Percentiles rank a stretch among this genome's conserved stretches.
These are phyloP conservation scores for Leptogaster cylindrica DNA, from an alignment of 2,888 invertebrate genomes.

Conservation along the genomic window DNA sequence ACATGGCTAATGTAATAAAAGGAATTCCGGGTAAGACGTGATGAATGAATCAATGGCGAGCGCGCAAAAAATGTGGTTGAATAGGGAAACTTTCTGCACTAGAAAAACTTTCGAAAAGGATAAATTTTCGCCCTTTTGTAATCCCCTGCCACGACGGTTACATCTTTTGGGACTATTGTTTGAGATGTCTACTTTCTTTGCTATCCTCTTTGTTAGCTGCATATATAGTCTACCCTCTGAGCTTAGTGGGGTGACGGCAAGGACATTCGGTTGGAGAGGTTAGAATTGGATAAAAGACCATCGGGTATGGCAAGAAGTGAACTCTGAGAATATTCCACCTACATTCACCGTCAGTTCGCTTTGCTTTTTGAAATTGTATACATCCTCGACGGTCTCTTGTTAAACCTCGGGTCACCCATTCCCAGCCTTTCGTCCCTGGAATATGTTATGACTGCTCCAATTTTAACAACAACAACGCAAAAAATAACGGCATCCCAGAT, in stretches of 20 bases:
- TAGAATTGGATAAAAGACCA: neutral
- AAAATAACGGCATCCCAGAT: neutral
- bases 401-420: neutral
- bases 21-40: conserved; percentile 17
- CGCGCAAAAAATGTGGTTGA: conserved; percentile 15
- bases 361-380: neutral
- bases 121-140: conserved; percentile 35
- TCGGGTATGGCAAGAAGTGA: conserved; percentile 8
- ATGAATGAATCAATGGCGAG: conserved; percentile 28
- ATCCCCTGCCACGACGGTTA: conserved; percentile 30
- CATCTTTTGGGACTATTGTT: conserved; percentile 26
- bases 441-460: conserved; percentile 35
- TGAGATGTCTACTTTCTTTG: conserved; percentile 34
- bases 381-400: neutral
- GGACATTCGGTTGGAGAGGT: neutral
- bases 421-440: neutral
- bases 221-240: neutral
- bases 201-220: conserved; percentile 2
- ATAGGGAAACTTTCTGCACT: conserved; percentile 32
- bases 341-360: neutral
- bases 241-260: neutral
- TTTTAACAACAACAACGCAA: conserved; percentile 15
- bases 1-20: conserved; percentile 20
- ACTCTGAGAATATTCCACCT: neutral
- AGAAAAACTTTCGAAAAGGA: conserved; percentile 34